phyloP scores from a whole-genome alignment of 1,140 invertebrate genomes.

The Bombus sibiricus region DNA sequence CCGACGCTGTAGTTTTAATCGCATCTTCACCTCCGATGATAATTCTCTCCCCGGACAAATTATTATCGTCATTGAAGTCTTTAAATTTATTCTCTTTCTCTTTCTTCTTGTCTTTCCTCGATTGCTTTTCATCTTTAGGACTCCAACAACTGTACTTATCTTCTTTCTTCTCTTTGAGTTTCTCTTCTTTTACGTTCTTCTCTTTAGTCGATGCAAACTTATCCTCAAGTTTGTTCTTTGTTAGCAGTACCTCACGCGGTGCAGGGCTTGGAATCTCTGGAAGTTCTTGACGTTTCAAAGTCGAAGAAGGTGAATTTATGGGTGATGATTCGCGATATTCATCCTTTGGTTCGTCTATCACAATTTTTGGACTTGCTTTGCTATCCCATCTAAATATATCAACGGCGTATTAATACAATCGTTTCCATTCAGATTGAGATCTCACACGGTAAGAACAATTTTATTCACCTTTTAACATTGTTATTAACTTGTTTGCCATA shows the following conservation, averaged over 20 bases:
- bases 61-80: conserved; percentile 73
- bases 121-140: conserved; percentile 73
- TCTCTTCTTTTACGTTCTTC: conserved; percentile 63
- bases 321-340: conserved; percentile 69
- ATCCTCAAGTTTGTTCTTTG: conserved; percentile 68
- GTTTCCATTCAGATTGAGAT: neutral
- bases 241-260: conserved; percentile 52
- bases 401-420: conserved; percentile 7
- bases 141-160: conserved; percentile 70
- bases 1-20: conserved; percentile 77
- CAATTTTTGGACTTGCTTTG: conserved; percentile 73
- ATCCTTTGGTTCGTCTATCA: conserved; percentile 74
- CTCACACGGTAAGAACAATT: neutral
- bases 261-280: conserved; percentile 70
- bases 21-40: conserved; percentile 92
- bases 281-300: conserved; percentile 71
- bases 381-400: conserved; percentile 74
- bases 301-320: conserved; percentile 62
- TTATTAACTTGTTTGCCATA: conserved; percentile 85
- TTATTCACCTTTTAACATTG: conserved; percentile 74
- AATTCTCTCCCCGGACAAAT: conserved; percentile 86
- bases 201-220: conserved; percentile 60
- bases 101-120: conserved; percentile 78
- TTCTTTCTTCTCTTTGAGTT: conserved; percentile 66
- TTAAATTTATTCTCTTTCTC: conserved; percentile 74